phyloP scores from a whole-genome alignment of 2,888 invertebrate genomes.

The Dynastes hyllus region DNA sequence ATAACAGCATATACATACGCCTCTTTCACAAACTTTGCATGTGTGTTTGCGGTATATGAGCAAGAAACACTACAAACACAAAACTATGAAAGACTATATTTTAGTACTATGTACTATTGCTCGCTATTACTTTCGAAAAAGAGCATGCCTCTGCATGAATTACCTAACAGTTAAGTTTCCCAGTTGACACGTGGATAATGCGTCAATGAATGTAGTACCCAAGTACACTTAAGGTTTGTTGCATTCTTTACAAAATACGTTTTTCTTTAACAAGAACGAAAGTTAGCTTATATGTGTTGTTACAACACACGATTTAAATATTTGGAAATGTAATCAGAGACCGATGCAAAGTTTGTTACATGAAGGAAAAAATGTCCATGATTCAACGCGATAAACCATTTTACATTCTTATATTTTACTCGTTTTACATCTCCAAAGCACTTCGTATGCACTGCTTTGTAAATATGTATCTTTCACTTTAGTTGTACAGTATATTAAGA shows the following conservation, averaged over 20 bases:
- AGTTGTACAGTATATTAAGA: too few species aligned
- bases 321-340: constrained; percentile 3
- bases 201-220: neutral
- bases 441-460: too few species aligned
- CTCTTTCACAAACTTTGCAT: constrained; percentile 26
- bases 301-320: neutral
- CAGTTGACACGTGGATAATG: constrained; percentile 29
- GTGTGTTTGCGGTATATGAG: constrained; percentile 1
- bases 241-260: neutral
- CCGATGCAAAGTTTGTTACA: neutral
- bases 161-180: constrained; percentile 16
- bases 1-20: neutral
- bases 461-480: too few species aligned
- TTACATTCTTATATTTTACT: too few species aligned
- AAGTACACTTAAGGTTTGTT: neutral
- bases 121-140: neutral
- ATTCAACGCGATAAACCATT: too few species aligned
- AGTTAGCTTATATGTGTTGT: too few species aligned
- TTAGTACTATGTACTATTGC: neutral
- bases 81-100: neutral
- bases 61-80: constrained; percentile 13
- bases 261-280: neutral
- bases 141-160: constrained; percentile 27
- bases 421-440: too few species aligned
- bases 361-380: too few species aligned